Conservation (phyloP, 2,888 invertebrate species). For the Drosophila rellima region DNA sequence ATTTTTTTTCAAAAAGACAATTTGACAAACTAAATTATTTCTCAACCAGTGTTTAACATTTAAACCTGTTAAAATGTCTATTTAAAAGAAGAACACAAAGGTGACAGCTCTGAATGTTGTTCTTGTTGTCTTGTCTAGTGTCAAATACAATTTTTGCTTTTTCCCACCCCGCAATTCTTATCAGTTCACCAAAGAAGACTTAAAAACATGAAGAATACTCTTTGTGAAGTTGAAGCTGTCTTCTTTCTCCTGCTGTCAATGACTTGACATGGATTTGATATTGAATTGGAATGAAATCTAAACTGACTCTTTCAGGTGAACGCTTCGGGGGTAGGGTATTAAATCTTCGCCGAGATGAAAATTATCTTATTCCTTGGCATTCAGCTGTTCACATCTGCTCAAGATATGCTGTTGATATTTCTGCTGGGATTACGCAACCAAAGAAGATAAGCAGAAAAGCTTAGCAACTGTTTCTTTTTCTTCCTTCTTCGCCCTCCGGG, state of each 20-base stretch:
- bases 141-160: background rate
- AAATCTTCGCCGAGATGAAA: background rate
- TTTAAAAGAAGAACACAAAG: background rate
- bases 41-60: background rate
- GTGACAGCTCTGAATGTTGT: conserved; percentile 1
- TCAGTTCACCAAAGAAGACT: background rate
- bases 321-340: background rate
- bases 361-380: background rate
- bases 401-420: conserved; percentile 43
- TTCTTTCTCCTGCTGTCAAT: background rate
- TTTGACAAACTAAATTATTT: no score
- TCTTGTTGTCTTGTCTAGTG: background rate
- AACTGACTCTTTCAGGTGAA: background rate
- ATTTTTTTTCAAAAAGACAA: no score
- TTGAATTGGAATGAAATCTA: background rate
- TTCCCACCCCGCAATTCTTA: background rate
- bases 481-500: no score
- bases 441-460: conserved; percentile 53
- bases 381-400: conserved; percentile 12
- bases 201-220: background rate
- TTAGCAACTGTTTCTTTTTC: conserved; percentile 28
- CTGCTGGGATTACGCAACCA: conserved; percentile 42
- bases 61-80: background rate
- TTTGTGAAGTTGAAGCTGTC: background rate
- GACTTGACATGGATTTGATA: background rate